Evolutionary conservation across 2,888 invertebrate genomes (phyloP).

Genomic region (Lithophane semibrunnea): DNA sequence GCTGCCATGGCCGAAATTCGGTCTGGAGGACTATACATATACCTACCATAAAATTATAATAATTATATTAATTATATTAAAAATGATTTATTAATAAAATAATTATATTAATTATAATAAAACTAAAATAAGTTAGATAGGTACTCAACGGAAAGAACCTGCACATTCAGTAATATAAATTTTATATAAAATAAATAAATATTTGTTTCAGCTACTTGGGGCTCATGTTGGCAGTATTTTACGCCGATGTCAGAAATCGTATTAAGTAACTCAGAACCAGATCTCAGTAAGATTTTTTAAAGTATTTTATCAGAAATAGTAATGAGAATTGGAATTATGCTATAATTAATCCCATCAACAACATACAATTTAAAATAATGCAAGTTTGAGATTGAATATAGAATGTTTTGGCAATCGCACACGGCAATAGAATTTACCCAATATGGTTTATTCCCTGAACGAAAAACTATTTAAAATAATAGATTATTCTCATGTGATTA

Average conservation of each 20-base stretch:
- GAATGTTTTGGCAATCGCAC: too few relatives aligned
- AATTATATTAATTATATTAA: too few relatives aligned
- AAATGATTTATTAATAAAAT: too few relatives aligned
- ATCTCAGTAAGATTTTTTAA: fast-evolving
- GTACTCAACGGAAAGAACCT: neutral
- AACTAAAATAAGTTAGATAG: neutral
- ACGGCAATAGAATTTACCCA: too few relatives aligned
- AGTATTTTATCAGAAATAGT: neutral
- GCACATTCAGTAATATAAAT: neutral
- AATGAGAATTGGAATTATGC: neutral
- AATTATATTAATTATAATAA: neutral
- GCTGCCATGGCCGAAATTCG: too few relatives aligned
- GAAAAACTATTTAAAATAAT: too few relatives aligned
- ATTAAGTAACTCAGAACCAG: neutral
- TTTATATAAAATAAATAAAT: neutral
- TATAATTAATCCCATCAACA: neutral
- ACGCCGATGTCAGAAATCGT: slow-evolving; percentile 4
- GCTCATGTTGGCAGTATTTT: slow-evolving; percentile 52
- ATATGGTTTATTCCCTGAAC: too few relatives aligned
- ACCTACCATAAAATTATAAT: neutral
- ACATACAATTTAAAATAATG: too few relatives aligned
- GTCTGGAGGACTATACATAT: too few relatives aligned
- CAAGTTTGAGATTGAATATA: too few relatives aligned
- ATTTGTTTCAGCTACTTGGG: slow-evolving; percentile 42
- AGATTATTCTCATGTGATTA: too few relatives aligned